Conservation (phyloP, 2,888 invertebrate species). For the Willowsia nigromaculata region DNA sequence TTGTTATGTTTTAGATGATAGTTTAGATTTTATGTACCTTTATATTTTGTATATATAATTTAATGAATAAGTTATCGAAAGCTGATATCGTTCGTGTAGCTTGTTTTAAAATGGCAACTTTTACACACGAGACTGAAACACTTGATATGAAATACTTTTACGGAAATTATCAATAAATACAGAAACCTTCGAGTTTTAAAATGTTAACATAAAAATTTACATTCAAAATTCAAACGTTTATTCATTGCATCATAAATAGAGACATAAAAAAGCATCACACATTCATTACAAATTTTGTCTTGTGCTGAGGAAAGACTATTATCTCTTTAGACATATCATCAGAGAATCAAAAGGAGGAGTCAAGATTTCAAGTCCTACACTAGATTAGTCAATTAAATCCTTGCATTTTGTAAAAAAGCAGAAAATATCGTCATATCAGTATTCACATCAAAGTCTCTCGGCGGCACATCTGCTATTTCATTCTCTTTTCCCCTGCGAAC, state of each 20-base stretch:
- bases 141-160: not conserved
- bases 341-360: conserved; percentile 64
- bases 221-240: no score
- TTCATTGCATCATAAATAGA: no score
- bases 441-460: conserved; percentile 21
- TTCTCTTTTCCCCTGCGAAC: conserved; percentile 12
- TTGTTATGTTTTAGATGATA: not conserved
- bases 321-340: conserved; percentile 36
- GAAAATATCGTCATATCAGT: conserved; percentile 47
- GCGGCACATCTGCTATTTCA: conserved; percentile 51
- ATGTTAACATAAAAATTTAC: not conserved
- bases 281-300: not conserved
- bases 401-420: conserved; percentile 41
- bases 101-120: conserved; percentile 22
- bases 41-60: not conserved
- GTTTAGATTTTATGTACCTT: not conserved
- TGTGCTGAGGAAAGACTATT: not conserved
- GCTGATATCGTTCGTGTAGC: conserved; percentile 10
- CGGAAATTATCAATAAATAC: not conserved
- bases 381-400: conserved; percentile 74
- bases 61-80: not conserved
- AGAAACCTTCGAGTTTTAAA: conserved; percentile 17
- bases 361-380: conserved; percentile 70
- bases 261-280: no score
- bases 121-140: conserved; percentile 38